Base-by-base conservation (phyloP, 2,113 vertebrate genomes). In the Phasianus colchicus region DNA sequence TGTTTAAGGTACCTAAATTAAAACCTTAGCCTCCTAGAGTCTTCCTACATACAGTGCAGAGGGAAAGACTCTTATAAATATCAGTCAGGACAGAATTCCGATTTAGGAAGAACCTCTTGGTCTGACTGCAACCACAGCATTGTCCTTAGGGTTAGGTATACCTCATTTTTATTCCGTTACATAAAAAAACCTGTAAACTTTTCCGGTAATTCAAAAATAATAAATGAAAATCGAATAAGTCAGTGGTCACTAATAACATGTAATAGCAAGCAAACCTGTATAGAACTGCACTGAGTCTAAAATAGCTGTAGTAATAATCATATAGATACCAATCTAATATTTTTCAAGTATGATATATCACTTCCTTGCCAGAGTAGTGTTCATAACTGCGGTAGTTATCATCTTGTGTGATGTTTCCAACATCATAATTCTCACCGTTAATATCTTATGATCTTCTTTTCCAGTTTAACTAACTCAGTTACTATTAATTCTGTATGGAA, bases 401-500 rank as follows among this genome's bases (percentile, higher is more conserved):
- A 27, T 61, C 14, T 69, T 80, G 65, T 50, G 40, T 43, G 15
- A 43, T 43, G n/a, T 86, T 94, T 88, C 78, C 92, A 74, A 57
- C 29, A 43, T 86, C 34, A 86, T 25, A 29, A 11, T 87, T 93
- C 89, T 89, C 94, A 63, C 82, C 52, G 58, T 6, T 89, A 86
- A 52, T 94, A 27, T 69, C 9, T 79, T 92, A 57, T 79, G 34
- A 84, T 94, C 70, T 73, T 94, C 70, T 73, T 96, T 92, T 89
- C 48, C 50, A 5, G 14, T 40, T 42, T 90, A 82, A 55, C 61
- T 89, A 92, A 89, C 57, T 65, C 16, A 60, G 74, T 73, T 91
- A 84, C 67, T 74, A 32, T 93, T 97, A 77, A 89, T 83, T 95
- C 77, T 58, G 50, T 90, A 52, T 64, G 83, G 96, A 75, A 63